These are phyloP conservation scores for Sus cebifrons DNA, from an alignment of 2,797 vertebrate species.

Conservation along the genomic window DNA sequence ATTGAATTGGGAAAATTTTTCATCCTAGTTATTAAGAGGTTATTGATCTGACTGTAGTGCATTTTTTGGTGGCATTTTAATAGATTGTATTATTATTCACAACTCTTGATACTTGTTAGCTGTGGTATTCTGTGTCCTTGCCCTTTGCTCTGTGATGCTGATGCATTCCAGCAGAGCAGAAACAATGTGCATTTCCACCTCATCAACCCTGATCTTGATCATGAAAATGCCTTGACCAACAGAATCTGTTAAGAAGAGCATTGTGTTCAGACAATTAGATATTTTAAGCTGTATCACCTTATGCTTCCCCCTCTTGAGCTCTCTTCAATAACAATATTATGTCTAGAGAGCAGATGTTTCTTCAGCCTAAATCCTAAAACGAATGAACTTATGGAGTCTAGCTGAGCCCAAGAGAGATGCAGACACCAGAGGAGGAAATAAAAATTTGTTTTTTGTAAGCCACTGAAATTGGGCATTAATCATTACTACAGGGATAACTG, in stretches of 20 bases:
- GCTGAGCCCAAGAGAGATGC: background rate
- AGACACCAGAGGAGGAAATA: background rate
- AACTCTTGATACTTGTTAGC: background rate
- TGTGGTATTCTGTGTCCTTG: background rate
- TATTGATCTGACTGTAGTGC: background rate
- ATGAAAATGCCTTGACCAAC: background rate
- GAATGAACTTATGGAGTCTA: background rate
- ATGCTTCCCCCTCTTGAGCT: background rate
- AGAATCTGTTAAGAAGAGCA: background rate
- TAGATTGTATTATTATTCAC: background rate
- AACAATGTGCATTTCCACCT: background rate
- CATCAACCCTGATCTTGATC: background rate
- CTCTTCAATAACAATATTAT: background rate
- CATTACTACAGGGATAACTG: background rate
- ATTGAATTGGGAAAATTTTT: background rate
- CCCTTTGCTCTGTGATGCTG: background rate
- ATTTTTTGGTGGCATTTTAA: background rate
- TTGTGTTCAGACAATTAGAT: rapidly evolving
- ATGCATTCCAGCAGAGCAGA: background rate
- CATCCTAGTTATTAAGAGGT: background rate
- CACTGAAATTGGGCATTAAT: background rate
- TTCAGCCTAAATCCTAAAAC: background rate
- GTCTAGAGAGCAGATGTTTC: background rate
- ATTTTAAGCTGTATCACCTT: background rate
- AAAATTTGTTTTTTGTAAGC: background rate